Evolutionary conservation across 2,113 vertebrate species (phyloP).

Genomic region (Cavia porcellus): DNA sequence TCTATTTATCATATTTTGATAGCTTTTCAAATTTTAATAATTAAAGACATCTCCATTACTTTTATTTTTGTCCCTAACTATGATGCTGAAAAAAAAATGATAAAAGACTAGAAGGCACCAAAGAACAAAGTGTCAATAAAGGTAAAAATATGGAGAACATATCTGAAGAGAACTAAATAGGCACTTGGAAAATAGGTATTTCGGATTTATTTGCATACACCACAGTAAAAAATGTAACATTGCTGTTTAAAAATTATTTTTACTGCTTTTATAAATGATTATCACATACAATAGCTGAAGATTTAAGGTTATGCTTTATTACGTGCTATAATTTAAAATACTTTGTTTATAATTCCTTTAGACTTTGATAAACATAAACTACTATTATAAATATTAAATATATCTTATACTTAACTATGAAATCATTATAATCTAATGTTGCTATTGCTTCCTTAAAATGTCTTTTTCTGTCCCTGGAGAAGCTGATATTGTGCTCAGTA

Average conservation of each 20-base stretch:
- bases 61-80: neutral
- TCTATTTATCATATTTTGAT: neutral
- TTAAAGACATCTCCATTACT: neutral
- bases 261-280: neutral
- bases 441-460: neutral
- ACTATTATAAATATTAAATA: neutral
- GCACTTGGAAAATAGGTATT: neutral
- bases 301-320: neutral
- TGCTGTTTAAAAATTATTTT: constrained; percentile 21
- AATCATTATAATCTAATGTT: neutral
- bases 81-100: neutral
- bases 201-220: constrained; percentile 7
- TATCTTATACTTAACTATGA: constrained; percentile 6
- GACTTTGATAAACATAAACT: constrained; percentile 44
- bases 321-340: constrained; percentile 5
- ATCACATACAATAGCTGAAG: constrained; percentile 44
- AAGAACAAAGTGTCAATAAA: neutral
- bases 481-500: neutral
- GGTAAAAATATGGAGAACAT: neutral
- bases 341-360: constrained; percentile 1
- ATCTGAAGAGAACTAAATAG: neutral
- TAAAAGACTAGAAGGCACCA: neutral
- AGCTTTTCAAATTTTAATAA: neutral
- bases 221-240: neutral
- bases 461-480: neutral